Percentiles rank a stretch among this genome's conserved stretches.
phyloP scores from a whole-genome alignment of 2,888 invertebrate species.

The Nymphalis polychloros region DNA sequence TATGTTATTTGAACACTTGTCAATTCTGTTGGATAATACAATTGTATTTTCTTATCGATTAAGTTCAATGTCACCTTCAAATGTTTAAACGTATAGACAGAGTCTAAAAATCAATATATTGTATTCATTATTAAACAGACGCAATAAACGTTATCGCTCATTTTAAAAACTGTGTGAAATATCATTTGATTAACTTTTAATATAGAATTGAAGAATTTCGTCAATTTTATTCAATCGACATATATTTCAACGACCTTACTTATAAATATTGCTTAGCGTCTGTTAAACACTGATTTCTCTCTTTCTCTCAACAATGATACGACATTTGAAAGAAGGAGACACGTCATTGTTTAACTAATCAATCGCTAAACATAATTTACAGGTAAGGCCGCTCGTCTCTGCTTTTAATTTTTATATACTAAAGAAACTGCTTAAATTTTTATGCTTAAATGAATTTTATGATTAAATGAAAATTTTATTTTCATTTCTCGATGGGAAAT shows the following conservation, averaged over 20 bases:
- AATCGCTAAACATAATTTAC: no score
- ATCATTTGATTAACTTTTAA: neutral
- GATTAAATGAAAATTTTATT: neutral
- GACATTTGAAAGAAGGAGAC: no score
- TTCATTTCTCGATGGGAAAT: neutral
- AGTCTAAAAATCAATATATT: conserved; percentile 6
- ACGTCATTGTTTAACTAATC: no score
- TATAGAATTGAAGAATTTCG: neutral
- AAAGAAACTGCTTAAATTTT: no score
- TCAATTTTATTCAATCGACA: neutral
- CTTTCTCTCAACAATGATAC: no score
- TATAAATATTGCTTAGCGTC: no score
- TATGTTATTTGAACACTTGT: no score
- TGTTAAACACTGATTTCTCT: no score
- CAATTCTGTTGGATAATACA: neutral
- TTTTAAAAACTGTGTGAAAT: conserved; percentile 10
- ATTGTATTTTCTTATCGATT: neutral
- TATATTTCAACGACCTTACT: neutral
- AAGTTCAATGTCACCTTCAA: neutral
- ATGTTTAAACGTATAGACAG: neutral
- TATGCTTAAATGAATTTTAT: neutral
- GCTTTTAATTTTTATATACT: no score
- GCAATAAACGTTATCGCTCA: conserved; percentile 15
- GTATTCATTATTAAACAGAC: conserved; percentile 24
- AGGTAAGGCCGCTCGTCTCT: no score